A percentile compares a stretch with the other conserved stretches of the same genome.
Conservation (phyloP, 1,140 invertebrate species). For the Babylonia areolata region DNA sequence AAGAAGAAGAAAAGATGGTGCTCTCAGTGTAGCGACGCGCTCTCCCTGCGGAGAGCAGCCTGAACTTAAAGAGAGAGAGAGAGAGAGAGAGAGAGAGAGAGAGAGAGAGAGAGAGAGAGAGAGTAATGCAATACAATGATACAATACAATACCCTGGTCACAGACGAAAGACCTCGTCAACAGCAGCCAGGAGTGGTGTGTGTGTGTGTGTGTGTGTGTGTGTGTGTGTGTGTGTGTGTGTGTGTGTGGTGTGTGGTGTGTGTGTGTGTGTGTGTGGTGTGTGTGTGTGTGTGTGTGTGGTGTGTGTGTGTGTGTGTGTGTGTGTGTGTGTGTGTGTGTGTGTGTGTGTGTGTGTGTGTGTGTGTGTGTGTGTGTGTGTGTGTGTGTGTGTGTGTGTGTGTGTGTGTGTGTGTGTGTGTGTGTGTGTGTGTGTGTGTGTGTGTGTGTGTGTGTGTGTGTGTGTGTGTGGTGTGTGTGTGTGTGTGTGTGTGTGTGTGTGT, state of each 20-base stretch:
- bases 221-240: conserved; percentile 17
- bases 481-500: not conserved
- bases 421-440: not conserved
- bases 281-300: not conserved
- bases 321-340: not conserved
- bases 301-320: not conserved
- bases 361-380: not conserved
- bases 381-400: conserved; percentile 16
- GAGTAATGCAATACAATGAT: no score
- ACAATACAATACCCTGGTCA: no score
- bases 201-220: conserved; percentile 20
- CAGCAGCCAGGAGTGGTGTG: conserved; percentile 7
- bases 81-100: no score
- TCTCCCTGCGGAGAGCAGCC: no score
- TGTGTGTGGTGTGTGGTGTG: not conserved
- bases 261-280: conserved; percentile 21
- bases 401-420: not conserved
- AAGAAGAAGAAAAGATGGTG: no score
- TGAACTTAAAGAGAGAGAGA: no score
- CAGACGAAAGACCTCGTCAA: no score
- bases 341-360: conserved; percentile 14
- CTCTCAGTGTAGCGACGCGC: no score
- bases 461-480: not conserved
- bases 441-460: conserved; percentile 6
- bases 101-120: no score